These are phyloP conservation scores for Bambusicola thoracicus DNA, from an alignment of 2,113 vertebrate genomes.

Conservation along the genomic window DNA sequence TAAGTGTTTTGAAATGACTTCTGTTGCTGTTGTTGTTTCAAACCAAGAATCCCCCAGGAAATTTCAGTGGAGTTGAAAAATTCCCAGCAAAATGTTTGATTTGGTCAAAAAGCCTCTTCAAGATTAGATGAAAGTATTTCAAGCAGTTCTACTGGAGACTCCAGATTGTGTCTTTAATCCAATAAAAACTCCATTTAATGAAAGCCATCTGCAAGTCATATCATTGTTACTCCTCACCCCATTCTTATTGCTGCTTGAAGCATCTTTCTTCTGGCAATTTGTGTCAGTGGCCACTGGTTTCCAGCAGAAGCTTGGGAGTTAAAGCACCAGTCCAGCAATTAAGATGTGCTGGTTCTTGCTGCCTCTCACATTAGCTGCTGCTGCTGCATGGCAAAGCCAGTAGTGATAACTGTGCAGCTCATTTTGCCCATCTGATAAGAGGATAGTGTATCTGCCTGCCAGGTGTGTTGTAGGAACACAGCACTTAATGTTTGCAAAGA, in stretches of 20 bases:
- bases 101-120: conserved; percentile 36
- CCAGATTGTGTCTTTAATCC: conserved; percentile 24
- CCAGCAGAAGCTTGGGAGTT: not conserved
- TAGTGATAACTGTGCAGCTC: not conserved
- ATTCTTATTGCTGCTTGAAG: not conserved
- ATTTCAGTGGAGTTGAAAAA: conserved; percentile 41
- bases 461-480: conserved; percentile 52
- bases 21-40: not conserved
- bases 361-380: accelerated
- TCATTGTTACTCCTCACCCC: not conserved
- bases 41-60: not conserved
- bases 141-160: conserved; percentile 8
- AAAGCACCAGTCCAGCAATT: not conserved
- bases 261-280: not conserved
- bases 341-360: not conserved
- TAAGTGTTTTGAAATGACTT: not conserved
- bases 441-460: not conserved
- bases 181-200: conserved; percentile 50
- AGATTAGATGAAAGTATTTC: conserved; percentile 53
- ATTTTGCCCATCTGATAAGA: conserved; percentile 54
- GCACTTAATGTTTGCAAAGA: conserved; percentile 38
- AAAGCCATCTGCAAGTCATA: conserved; percentile 39
- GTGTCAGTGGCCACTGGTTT: not conserved
- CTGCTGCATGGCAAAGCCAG: not conserved
- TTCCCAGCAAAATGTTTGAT: conserved; percentile 33